Conservation (phyloP, 2,888 invertebrate species). For the Callimorpha dominula region DNA sequence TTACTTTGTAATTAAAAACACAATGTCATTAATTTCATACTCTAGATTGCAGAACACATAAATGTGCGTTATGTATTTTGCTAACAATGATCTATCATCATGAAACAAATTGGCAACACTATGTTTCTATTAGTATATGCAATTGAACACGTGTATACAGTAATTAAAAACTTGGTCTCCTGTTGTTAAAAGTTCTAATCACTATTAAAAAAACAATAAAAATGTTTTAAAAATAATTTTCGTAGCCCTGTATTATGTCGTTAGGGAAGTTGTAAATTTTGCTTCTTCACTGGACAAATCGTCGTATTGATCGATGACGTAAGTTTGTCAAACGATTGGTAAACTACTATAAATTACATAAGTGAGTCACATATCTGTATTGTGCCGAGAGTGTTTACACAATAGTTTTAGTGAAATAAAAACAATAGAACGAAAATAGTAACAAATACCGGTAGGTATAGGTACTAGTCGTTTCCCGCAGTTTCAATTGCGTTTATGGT, state of each 20-base stretch:
- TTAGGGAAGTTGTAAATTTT: slow-evolving; percentile 6
- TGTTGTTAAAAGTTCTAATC: slow-evolving; percentile 7
- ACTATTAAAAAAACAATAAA: no score
- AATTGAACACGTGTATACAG: slow-evolving; percentile 8
- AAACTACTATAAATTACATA: slow-evolving; percentile 42
- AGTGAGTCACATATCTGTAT: slow-evolving; percentile 52
- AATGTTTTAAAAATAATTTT: not conserved
- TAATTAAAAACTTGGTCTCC: not conserved
- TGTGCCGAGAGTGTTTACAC: slow-evolving; percentile 39
- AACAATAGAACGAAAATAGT: slow-evolving; percentile 17
- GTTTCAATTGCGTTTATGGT: no score
- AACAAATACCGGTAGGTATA: not conserved
- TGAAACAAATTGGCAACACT: not conserved
- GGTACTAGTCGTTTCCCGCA: no score
- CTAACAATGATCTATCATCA: slow-evolving; percentile 5
- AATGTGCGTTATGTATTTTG: not conserved
- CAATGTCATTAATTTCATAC: slow-evolving; percentile 5
- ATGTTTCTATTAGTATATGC: slow-evolving; percentile 4
- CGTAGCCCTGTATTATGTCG: not conserved
- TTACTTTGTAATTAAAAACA: not conserved
- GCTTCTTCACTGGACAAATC: slow-evolving; percentile 10
- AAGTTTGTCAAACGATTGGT: slow-evolving; percentile 45
- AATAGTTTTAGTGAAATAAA: slow-evolving; percentile 42
- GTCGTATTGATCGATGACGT: slow-evolving; percentile 49
- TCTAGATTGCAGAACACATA: slow-evolving; percentile 3